phyloP scores from a whole-genome alignment of 2,888 invertebrate genomes.

The Caenorhabditis sp. region DNA sequence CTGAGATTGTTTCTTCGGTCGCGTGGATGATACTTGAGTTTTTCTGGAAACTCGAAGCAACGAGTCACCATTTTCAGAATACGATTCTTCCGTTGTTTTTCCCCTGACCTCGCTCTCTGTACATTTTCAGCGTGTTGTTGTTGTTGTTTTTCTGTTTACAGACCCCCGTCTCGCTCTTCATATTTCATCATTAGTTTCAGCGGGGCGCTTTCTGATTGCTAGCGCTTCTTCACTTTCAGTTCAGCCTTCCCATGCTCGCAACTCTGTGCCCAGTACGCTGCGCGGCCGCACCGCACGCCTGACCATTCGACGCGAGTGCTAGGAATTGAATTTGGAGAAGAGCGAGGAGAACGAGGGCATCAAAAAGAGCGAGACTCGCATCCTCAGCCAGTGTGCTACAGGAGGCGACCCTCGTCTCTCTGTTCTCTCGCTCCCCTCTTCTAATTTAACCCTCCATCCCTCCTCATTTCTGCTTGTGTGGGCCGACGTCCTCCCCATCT shows the following conservation, averaged over 20 bases:
- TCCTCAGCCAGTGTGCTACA: constrained; percentile 4
- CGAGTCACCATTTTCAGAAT: too few species aligned
- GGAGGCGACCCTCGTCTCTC: background rate
- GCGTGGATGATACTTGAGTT: too few species aligned
- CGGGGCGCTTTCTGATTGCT: constrained; percentile 12
- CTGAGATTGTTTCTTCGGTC: too few species aligned
- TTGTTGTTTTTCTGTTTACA: constrained; percentile 2
- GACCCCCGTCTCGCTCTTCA: too few species aligned
- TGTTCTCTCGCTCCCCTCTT: constrained; percentile 6
- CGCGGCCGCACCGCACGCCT: constrained; percentile 4
- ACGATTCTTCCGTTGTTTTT: background rate
- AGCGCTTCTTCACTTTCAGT: background rate
- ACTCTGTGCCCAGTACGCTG: background rate
- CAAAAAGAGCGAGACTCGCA: background rate
- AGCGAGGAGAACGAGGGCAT: background rate
- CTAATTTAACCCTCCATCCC: background rate
- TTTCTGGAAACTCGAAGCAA: too few species aligned
- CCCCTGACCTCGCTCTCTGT: background rate
- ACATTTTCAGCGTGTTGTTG: background rate
- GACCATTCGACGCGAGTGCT: constrained; percentile 6
- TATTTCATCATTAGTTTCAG: too few species aligned
- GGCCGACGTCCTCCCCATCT: background rate
- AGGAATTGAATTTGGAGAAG: constrained; percentile 12
- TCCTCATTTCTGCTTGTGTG: background rate
- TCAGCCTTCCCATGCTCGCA: background rate